These are phyloP conservation scores for Tipula confusa DNA, from an alignment of 2,888 invertebrate species.

Conservation along the genomic window DNA sequence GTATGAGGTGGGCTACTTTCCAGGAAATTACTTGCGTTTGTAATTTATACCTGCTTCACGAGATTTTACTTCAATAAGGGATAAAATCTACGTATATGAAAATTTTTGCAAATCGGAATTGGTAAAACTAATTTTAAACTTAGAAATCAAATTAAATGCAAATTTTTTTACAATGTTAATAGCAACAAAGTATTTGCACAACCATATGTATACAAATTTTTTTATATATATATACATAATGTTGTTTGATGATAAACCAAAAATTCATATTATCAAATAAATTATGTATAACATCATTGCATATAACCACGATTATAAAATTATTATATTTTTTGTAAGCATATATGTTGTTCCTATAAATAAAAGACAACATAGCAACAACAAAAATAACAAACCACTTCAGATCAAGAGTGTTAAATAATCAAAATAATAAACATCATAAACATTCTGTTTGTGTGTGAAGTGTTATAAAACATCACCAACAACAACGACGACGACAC, in stretches of 20 bases:
- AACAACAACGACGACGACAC: background rate
- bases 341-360: background rate
- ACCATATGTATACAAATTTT: background rate
- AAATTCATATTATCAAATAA: background rate
- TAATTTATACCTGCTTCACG: too few relatives aligned
- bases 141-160: background rate
- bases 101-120: too few relatives aligned
- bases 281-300: background rate
- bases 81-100: too few relatives aligned
- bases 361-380: background rate
- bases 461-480: background rate
- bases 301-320: background rate
- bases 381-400: background rate
- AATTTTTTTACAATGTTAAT: background rate
- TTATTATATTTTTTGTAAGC: too few relatives aligned
- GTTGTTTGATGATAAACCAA: background rate
- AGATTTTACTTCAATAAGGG: too few relatives aligned
- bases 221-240: too few relatives aligned
- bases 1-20: background rate
- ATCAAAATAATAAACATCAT: slow-evolving; percentile 16
- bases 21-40: too few relatives aligned
- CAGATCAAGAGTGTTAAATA: slow-evolving; percentile 20
- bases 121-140: background rate
- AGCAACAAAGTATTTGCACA: too few relatives aligned
- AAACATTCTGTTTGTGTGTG: background rate